Conservation (phyloP, 2,113 vertebrate species). For the Galbula dea region DNA sequence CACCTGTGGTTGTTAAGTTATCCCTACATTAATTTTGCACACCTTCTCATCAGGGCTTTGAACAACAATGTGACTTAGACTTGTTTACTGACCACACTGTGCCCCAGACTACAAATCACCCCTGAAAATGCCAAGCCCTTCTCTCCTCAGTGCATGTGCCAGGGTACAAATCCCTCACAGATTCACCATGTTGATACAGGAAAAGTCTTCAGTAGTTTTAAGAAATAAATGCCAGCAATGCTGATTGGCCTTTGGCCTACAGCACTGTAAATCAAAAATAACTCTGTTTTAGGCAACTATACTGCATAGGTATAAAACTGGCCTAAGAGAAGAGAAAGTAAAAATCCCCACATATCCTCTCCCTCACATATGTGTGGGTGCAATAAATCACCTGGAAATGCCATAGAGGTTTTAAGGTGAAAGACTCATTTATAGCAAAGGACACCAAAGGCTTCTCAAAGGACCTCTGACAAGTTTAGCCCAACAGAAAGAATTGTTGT, state of each 20-base stretch:
- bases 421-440: neutral
- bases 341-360: fast-evolving
- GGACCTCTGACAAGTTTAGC: neutral
- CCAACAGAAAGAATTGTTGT: neutral
- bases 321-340: neutral
- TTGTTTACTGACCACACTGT: neutral
- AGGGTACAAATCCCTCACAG: neutral
- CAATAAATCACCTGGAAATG: neutral
- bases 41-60: neutral
- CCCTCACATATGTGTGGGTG: no score
- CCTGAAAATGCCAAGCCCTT: neutral
- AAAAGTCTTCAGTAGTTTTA: neutral
- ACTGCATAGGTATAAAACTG: neutral
- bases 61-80: neutral
- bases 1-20: neutral
- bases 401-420: neutral
- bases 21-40: neutral
- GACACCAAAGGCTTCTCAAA: neutral
- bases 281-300: neutral
- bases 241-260: neutral
- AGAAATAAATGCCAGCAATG: neutral
- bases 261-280: neutral
- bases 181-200: neutral
- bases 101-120: neutral
- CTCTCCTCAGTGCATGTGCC: neutral